These are phyloP conservation scores for Melanotaenia maccullochi DNA, from an alignment of 2,797 vertebrate species.

Conservation along the genomic window DNA sequence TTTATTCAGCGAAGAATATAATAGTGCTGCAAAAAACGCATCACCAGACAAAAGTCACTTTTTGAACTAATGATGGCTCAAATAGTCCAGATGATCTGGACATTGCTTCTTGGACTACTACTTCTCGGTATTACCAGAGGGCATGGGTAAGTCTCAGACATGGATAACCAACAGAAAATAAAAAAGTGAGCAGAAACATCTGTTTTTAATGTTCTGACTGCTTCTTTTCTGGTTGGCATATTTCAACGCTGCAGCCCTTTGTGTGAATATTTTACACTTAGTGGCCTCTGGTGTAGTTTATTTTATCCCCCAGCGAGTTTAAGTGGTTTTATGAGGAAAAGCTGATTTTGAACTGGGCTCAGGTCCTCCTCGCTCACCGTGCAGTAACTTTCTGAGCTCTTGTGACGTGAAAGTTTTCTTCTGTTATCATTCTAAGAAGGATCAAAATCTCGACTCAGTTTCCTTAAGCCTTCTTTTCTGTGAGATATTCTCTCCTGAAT, in stretches of 20 bases:
- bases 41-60: no score
- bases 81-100: background rate
- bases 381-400: constrained; percentile 11
- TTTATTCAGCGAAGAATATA: no score
- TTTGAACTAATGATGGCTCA: background rate
- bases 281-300: background rate
- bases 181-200: background rate
- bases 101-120: background rate
- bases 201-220: background rate
- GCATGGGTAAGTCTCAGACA: background rate
- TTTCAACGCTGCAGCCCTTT: background rate
- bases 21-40: no score
- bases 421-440: constrained; percentile 27
- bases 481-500: constrained; percentile 19
- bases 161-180: background rate
- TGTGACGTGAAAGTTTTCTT: constrained; percentile 20
- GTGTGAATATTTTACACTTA: background rate
- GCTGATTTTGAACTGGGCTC: constrained; percentile 3
- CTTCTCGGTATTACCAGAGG: background rate
- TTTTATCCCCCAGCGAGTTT: background rate
- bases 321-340: constrained; percentile 21
- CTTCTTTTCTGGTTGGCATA: constrained; percentile 8
- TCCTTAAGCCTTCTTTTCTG: constrained; percentile 17
- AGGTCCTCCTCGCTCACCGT: background rate
- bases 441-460: constrained; percentile 18